Base-by-base conservation (phyloP, 2,888 invertebrate species). In the Acanthosepion esculentum region DNA sequence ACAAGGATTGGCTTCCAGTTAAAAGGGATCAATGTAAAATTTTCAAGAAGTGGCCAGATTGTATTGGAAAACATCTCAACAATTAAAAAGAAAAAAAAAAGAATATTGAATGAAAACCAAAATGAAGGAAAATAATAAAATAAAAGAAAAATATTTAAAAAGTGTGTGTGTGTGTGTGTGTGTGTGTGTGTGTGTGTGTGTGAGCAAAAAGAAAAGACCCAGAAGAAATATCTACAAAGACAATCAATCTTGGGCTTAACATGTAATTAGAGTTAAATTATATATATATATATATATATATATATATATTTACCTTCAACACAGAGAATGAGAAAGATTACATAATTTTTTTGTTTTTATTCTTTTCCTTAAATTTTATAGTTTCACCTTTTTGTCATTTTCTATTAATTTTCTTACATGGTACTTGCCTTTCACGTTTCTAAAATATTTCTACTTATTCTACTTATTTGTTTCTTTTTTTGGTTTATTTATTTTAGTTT, bases 1-100 rank as follows among this genome's bases (percentile, higher is more conserved):
- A n/a, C 78, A 78, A 78, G 78, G 78, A n/a, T 78, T 78, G n/a
- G n/a, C 78, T 78, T 78, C 78, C n/a, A 78, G 78, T 78, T 78
- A n/a, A n/a, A 29, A 55, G 55, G 55, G 55, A 78, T 78, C 78
- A 78, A 78, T 78, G 29, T 10, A 78, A 78, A 8, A 78, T 78
- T 78, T 29, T 78, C 29, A 2, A 78, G 26, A 78, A 78, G n/a
- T 78, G 78, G 78, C n/a, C 78, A 33, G 78, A 78, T 78, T n/a
- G 5, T 78, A 78, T 78, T 78, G 78, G n/a, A 33, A 78, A 78
- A 15, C 0, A 78, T 78, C n/a, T 33, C n/a, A 23, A 33, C 78
- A 78, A 33, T 78, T 8, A 33, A n/a, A 78, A n/a, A 78, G 15
- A 33, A 33, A n/a, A 33, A 18, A 15, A 15, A 33, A 33, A 78